phyloP scores from a whole-genome alignment of 2,113 vertebrate species.

The Gobius niger region DNA sequence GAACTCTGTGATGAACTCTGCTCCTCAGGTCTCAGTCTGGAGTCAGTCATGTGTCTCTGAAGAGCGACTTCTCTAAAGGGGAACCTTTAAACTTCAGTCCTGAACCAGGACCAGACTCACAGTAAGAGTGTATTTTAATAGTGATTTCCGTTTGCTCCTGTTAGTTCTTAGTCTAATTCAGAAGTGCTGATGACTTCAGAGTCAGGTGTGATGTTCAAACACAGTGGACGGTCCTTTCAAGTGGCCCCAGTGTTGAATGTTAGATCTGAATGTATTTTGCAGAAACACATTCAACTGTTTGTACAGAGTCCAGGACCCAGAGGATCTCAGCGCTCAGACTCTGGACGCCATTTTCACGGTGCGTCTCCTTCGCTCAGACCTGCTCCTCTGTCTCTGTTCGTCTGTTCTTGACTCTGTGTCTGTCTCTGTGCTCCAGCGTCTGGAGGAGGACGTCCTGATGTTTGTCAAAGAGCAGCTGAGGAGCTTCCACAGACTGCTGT shows the following conservation, averaged over 20 bases:
- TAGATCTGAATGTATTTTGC: too few relatives aligned
- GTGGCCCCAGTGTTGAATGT: too few relatives aligned
- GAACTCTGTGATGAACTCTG: background rate
- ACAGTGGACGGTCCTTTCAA: too few relatives aligned
- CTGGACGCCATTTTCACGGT: constrained; percentile 2
- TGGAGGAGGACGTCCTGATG: background rate
- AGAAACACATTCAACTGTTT: background rate
- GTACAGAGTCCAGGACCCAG: background rate
- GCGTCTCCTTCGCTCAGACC: background rate
- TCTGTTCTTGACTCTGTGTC: background rate
- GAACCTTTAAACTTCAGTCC: background rate
- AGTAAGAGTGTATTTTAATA: background rate
- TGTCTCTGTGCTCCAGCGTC: background rate
- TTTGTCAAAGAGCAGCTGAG: constrained; percentile 12
- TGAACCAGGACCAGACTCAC: background rate
- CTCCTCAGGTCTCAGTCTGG: background rate
- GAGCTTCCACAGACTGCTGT: constrained; percentile 9
- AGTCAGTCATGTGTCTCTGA: background rate
- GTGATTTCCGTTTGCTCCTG: too few relatives aligned
- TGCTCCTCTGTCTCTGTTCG: background rate
- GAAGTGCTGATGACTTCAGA: too few relatives aligned
- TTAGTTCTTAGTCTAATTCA: too few relatives aligned
- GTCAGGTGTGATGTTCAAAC: too few relatives aligned
- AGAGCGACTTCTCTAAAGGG: background rate
- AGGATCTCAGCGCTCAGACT: background rate